Evolutionary conservation across 2,888 invertebrate species (phyloP), one percentile per base, ranked within the genome.

Genomic region (Rhagonycha lutea): DNA sequence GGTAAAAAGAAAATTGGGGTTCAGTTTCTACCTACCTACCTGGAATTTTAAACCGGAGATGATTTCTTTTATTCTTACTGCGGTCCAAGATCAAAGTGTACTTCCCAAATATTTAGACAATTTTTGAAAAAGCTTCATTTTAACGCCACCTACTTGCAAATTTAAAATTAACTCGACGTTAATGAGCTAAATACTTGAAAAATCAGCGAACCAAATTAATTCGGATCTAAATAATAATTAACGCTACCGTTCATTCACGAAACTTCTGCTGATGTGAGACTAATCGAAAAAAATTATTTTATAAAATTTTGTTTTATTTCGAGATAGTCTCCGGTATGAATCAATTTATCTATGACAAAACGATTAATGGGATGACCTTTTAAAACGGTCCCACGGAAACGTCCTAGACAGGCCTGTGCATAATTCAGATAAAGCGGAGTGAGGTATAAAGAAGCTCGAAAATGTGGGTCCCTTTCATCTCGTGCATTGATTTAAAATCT

Each of bases 351-450:
- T 65, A 65, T 65, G 63, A 65, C 63, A 65, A 24, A 24, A 24
- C 63, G 63, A 65, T 65, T 65, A 65, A 65, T 65, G 24, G 63
- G 63, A 65, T 26, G 24, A 26, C 23, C 23, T 65, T 65, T 65
- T 24, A 26, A 65, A 65, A 65, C 63, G 24, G 63, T 65, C 63
- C 63, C 26, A 65, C 63, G 63, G 63, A 65, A 65, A 65, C 63
- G 63, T 65, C 63, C 63, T 65, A 65, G 63, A 65, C 63, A 65
- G 63, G 26, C 63, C 24, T 24, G 63, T 65, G 63, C 63, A 65
- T 65, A 65, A 65, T 65, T 65, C 63, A 65, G 63, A 65, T 24
- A 26, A 24, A 65, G 24, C 63, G 63, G 24, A 65, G 24, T 7
- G 63, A 24, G 63, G 63, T 65, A 65, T 65, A 65, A 26, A 65